Percentiles rank a stretch among this genome's conserved stretches.
phyloP scores from a whole-genome alignment of 2,113 vertebrate genomes.

The Cygnus buccinator region DNA sequence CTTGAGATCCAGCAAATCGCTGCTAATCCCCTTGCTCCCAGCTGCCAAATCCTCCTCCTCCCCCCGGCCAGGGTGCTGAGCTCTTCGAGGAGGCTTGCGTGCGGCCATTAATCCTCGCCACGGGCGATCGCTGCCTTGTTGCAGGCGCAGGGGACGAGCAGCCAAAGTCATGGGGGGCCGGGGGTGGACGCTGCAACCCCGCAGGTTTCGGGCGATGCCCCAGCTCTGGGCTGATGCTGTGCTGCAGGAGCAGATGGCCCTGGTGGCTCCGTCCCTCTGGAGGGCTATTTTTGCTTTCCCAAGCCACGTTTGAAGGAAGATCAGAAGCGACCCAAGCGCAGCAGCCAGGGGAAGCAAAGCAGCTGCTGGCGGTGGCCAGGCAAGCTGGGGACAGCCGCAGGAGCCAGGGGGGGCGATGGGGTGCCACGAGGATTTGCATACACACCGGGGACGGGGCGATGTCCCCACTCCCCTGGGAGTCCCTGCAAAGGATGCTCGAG shows the following conservation, averaged over 20 bases:
- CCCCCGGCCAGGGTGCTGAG: slow-evolving; percentile 8
- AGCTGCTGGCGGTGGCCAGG: neutral
- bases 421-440: neutral
- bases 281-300: neutral
- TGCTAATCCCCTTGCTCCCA: slow-evolving; percentile 15
- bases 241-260: neutral
- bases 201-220: neutral
- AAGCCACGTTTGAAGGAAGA: neutral
- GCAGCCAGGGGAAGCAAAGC: neutral
- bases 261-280: rapidly evolving
- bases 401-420: neutral
- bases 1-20: slow-evolving; percentile 50
- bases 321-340: neutral
- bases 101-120: neutral
- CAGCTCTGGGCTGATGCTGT: rapidly evolving
- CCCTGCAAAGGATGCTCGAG: neutral
- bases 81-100: neutral
- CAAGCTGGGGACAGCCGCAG: neutral
- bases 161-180: rapidly evolving
- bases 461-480: neutral
- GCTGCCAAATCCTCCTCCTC: slow-evolving; percentile 22
- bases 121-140: rapidly evolving
- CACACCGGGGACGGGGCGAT: neutral
- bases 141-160: rapidly evolving
- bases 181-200: neutral